Evolutionary conservation across 2,797 vertebrate genomes (phyloP).

Genomic region (Cyclura pinguis): DNA sequence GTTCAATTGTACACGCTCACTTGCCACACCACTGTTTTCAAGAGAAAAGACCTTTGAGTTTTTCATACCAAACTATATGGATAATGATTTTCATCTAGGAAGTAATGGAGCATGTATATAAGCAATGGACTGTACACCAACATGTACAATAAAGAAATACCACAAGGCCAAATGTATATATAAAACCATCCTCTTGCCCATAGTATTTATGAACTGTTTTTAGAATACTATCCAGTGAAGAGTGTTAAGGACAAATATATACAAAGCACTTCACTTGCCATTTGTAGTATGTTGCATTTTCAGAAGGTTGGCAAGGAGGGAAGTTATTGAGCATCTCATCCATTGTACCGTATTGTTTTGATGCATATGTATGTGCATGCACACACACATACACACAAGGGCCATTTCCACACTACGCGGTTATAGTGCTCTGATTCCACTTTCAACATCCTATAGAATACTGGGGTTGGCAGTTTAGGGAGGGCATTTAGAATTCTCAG

Average conservation of each 20-base stretch:
- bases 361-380: too few species aligned
- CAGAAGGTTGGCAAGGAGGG: too few species aligned
- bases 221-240: constrained; percentile 43
- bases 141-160: constrained; percentile 48
- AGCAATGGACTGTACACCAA: constrained; percentile 48
- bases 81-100: constrained; percentile 45
- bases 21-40: constrained; percentile 12
- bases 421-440: too few species aligned
- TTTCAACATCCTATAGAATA: too few species aligned
- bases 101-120: constrained; percentile 30
- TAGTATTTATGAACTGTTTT: constrained; percentile 31
- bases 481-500: too few species aligned
- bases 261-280: constrained; percentile 39
- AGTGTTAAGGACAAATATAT: constrained; percentile 43
- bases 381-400: too few species aligned
- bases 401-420: too few species aligned
- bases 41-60: not conserved
- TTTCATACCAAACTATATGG: constrained; percentile 37
- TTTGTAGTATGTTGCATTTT: not conserved
- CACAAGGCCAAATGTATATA: constrained; percentile 55
- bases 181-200: constrained; percentile 28
- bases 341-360: too few species aligned
- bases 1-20: not conserved
- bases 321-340: too few species aligned
- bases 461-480: too few species aligned